Evolutionary conservation across 2,797 vertebrate genomes (phyloP).

Genomic region (Gadopsis bispinosus): DNA sequence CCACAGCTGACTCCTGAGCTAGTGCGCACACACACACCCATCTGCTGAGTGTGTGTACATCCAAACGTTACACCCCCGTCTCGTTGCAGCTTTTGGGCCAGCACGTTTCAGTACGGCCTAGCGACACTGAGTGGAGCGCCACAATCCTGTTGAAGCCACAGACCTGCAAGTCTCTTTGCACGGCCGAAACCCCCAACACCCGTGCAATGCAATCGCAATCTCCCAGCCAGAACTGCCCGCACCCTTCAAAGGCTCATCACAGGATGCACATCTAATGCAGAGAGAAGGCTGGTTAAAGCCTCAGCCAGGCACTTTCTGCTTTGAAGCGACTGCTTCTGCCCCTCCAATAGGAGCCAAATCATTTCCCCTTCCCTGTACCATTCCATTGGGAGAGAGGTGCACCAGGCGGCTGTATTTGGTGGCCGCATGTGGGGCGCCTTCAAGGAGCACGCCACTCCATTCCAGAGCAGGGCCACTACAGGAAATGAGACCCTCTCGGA

Average conservation of each 20-base stretch:
- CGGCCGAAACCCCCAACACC: slow-evolving; percentile 40
- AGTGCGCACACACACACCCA: slow-evolving; percentile 29
- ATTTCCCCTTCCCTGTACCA: slow-evolving; percentile 71
- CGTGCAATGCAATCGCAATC: slow-evolving; percentile 70
- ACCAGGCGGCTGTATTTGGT: slow-evolving; percentile 64
- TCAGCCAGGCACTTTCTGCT: slow-evolving; percentile 64
- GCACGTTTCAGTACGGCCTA: slow-evolving; percentile 63
- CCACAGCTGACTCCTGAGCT: slow-evolving; percentile 77
- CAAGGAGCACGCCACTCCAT: slow-evolving; percentile 77
- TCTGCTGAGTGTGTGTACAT: slow-evolving; percentile 29
- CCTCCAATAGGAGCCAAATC: slow-evolving; percentile 71
- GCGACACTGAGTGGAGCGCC: slow-evolving; percentile 32
- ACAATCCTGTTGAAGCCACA: slow-evolving; percentile 23
- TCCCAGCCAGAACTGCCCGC: slow-evolving; percentile 60
- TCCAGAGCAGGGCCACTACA: slow-evolving; percentile 64
- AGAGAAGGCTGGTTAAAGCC: slow-evolving; percentile 80
- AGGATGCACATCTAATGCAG: slow-evolving; percentile 80
- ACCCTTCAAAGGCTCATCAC: slow-evolving; percentile 84
- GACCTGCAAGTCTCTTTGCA: slow-evolving; percentile 27
- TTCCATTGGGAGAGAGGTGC: slow-evolving; percentile 65
- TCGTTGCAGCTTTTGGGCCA: slow-evolving; percentile 66
- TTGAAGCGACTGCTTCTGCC: slow-evolving; percentile 76
- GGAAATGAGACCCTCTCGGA: slow-evolving; percentile 71
- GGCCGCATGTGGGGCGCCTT: slow-evolving; percentile 68
- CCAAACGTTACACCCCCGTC: slow-evolving; percentile 65